Evolutionary conservation across 2,797 vertebrate species (phyloP), one percentile per base, ranked within the genome.

Genomic region (Gymnodraco acuticeps): DNA sequence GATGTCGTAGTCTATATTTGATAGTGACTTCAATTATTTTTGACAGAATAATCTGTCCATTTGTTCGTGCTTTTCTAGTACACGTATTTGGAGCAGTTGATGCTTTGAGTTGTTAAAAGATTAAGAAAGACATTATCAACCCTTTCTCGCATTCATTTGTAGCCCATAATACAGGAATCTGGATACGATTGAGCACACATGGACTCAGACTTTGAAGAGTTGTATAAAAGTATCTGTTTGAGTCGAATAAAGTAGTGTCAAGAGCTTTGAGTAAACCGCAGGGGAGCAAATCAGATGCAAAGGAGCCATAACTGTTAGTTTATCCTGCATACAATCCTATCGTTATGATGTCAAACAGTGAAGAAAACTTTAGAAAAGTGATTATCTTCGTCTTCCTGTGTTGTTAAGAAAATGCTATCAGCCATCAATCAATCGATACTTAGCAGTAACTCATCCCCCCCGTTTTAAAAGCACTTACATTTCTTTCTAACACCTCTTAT

Each of bases 401-500:
- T 31, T 60, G 66, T 53, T 52, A 2, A 73, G n/a, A 52, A 67
- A 64, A 23, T 14, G 73, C 69, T 52, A 66, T 23, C 46, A 38
- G 23, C 48, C 77, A 73, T 75, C 43, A 46, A 73, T 75, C 43
- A 46, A 19, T 63, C 52, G 63, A 62, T 48, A 60, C 17, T 33
- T 48, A 38, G 14, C 2, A 27, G 27, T 63, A 23, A 6, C 43
- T 50, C 33, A 3, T 14, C 62, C 6, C 16, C 2, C 1, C 11
- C 1, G 15, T 20, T 38, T 52, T 1, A 5, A 38, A 0, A 23
- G 17, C 16, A 6, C 9, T 1, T 16, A 15, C 51, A 6, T 41
- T 1, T 1, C 0, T 59, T n/a, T 8, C 0, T 1, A 20, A 7
- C 9, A 2, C 0, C 0, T 7, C 0, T 10, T 2, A 5, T 33